Base-by-base conservation (phyloP, 2,113 vertebrate species). In the Procavia capensis region DNA sequence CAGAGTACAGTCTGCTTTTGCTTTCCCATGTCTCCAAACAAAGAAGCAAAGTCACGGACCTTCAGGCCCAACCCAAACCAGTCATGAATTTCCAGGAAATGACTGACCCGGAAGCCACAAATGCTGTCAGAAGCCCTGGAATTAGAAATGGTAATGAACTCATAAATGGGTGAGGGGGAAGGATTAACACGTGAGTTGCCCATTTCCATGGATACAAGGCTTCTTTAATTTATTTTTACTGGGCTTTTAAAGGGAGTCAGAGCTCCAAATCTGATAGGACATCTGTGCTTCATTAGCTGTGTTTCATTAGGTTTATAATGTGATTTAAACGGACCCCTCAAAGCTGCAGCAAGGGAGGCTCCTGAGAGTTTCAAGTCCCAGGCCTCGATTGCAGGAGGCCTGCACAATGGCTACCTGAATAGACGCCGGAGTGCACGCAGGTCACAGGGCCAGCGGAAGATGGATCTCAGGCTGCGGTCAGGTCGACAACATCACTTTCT, bases 231-330 rank as follows among this genome's bases (percentile, higher is more conserved):
- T 95, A 82, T 92, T 96, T 85, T 97, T 95, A 92, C 93, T 87
- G 94, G 96, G 81, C 63, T 95, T 95, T 94, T 94, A 95, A 27
- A 34, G 96, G 78, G 96, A 96, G 93, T 95, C 45, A 36, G 92
- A 96, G 78, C 91, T 94, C 92, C 85, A 91, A 85, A 85, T 95
- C 93, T 79, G 92, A 95, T 95, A 95, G 96, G 96, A 96, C 96
- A 94, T 95, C 97, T 98, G 97, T 96, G 86, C 92, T 97, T 97
- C 96, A 97, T 96, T 96, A 95, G 97, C 96, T 91, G 80, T 95
- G 90, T 96, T 96, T 96, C 96, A 95, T 97, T 96, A 96, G 94
- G 94, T 91, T 96, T 95, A 93, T 96, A 97, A 96, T 96, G 94
- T 92, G 95, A 97, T 95, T 97, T 97, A 95, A 95, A 95, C 74